A percentile compares a stretch with the other conserved stretches of the same genome.
Evolutionary conservation across 2,888 invertebrate species (phyloP).

Genomic region (Pandemis corylana): DNA sequence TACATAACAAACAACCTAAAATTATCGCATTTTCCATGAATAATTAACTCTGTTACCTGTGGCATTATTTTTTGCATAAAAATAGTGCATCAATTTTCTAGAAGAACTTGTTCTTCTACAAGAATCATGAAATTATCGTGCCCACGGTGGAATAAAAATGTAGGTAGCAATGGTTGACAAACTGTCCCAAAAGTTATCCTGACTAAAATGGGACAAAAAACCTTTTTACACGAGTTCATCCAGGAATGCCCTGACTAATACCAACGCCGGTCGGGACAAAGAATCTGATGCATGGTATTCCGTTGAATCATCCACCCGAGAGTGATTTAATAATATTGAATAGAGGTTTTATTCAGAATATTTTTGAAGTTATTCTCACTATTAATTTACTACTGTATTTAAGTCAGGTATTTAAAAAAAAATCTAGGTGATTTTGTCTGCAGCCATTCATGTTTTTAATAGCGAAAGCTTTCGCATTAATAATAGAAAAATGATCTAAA

Average conservation of each 20-base stretch:
- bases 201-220: neutral
- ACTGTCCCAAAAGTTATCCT: neutral
- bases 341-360: neutral
- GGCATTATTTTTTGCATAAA: too few species aligned
- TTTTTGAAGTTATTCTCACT: neutral
- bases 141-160: too few species aligned
- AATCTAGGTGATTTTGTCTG: too few species aligned
- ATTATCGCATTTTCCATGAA: neutral
- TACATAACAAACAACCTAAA: neutral
- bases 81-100: too few species aligned
- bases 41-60: neutral
- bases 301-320: slow-evolving; percentile 52
- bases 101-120: too few species aligned
- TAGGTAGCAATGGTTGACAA: neutral
- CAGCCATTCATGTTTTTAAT: too few species aligned
- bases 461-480: neutral
- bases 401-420: neutral
- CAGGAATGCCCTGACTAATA: slow-evolving; percentile 63
- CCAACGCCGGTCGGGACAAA: slow-evolving; percentile 48
- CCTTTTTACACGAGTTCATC: slow-evolving; percentile 1
- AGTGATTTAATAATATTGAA: slow-evolving; percentile 11
- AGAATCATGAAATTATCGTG: too few species aligned
- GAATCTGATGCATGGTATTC: slow-evolving; percentile 49
- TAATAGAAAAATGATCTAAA: neutral
- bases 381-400: neutral